Evolutionary conservation across 1,140 invertebrate species (phyloP).

Genomic region (Dendroctonus ponderosae): DNA sequence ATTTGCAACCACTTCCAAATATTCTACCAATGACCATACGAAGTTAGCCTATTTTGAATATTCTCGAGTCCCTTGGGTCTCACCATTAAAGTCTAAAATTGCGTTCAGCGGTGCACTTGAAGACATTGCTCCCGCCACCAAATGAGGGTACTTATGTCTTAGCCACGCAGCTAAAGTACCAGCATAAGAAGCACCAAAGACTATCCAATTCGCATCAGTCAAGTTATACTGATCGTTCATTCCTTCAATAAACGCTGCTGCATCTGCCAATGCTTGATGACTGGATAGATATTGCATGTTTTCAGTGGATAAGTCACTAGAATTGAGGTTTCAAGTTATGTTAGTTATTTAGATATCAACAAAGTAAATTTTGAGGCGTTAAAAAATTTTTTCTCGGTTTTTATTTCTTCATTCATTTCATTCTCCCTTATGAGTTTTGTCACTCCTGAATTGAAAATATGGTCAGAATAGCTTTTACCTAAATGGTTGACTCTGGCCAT

Average conservation of each 20-base stretch:
- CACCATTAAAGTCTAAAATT: constrained; percentile 77
- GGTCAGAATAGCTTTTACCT: not conserved
- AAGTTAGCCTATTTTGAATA: not conserved
- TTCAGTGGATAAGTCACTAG: constrained; percentile 70
- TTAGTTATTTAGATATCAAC: too few relatives aligned
- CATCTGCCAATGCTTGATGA: constrained; percentile 85
- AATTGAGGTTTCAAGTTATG: not conserved
- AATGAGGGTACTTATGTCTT: constrained; percentile 84
- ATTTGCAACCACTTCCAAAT: constrained; percentile 20
- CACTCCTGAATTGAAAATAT: too few relatives aligned
- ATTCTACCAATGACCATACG: constrained; percentile 3
- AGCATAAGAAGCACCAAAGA: constrained; percentile 91
- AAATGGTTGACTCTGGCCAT: constrained; percentile 83
- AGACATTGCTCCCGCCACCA: constrained; percentile 80
- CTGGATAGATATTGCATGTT: constrained; percentile 80
- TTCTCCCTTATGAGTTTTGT: too few relatives aligned
- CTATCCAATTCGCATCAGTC: constrained; percentile 75
- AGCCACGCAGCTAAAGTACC: constrained; percentile 89
- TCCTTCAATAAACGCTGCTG: constrained; percentile 74
- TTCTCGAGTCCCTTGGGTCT: not conserved
- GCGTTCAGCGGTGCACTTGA: constrained; percentile 84
- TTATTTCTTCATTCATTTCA: too few relatives aligned
- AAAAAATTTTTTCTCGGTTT: too few relatives aligned
- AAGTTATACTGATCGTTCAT: constrained; percentile 68
- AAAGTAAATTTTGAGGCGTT: too few relatives aligned